A percentile compares a stretch with the other conserved stretches of the same genome.
These are phyloP conservation scores for Kradibia gibbosae DNA, from an alignment of 1,140 invertebrate species.

Conservation along the genomic window DNA sequence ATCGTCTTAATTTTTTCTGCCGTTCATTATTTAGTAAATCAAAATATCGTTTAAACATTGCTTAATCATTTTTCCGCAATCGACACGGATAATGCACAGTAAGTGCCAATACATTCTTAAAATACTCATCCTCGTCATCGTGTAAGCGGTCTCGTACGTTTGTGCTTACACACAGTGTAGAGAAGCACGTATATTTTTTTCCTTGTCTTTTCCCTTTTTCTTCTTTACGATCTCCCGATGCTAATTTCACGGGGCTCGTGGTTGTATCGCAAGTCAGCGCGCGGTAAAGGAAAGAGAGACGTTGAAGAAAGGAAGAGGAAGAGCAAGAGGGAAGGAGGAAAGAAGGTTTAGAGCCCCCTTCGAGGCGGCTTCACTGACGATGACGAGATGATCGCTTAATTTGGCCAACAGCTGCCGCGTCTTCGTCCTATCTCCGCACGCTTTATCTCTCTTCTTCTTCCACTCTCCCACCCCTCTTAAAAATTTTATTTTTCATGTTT, in stretches of 20 bases:
- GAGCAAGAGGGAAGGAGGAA: constrained; percentile 14
- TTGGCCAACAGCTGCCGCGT: constrained; percentile 72
- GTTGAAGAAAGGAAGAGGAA: constrained; percentile 7
- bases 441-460: constrained; percentile 56
- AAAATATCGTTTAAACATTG: constrained; percentile 5
- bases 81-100: not conserved
- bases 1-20: not conserved
- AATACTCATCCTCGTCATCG: not conserved
- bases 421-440: constrained; percentile 56
- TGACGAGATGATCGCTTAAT: constrained; percentile 74
- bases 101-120: not conserved
- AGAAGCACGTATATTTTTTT: constrained; percentile 13
- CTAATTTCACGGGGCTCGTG: constrained; percentile 69
- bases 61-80: not conserved
- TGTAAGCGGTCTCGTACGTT: not conserved
- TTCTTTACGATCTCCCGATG: constrained; percentile 69
- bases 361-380: constrained; percentile 69
- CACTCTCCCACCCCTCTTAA: constrained; percentile 32
- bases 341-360: constrained; percentile 58
- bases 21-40: not conserved
- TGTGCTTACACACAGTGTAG: not conserved
- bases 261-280: constrained; percentile 62
- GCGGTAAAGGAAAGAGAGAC: constrained; percentile 43
- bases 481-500: constrained; percentile 44
- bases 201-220: constrained; percentile 54